Percentiles rank a stretch among this genome's conserved stretches.
phyloP scores from a whole-genome alignment of 2,113 vertebrate genomes.

The Aramus guarauna region DNA sequence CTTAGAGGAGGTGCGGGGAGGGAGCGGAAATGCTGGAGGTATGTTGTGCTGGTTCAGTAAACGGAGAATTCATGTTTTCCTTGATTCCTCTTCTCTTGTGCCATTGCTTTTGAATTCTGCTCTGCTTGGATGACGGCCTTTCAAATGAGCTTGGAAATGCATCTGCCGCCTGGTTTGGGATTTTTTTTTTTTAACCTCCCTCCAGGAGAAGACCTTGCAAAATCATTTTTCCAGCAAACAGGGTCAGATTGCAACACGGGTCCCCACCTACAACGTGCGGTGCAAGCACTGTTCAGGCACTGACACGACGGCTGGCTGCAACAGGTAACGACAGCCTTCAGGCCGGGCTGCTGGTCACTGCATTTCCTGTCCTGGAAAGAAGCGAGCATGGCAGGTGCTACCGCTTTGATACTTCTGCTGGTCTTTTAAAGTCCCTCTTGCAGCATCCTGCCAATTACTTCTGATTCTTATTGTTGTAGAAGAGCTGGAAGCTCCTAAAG shows the following conservation, averaged over 20 bases:
- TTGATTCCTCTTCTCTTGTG: not conserved
- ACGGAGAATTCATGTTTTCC: accelerated
- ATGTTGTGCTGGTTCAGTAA: not conserved
- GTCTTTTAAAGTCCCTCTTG: too few relatives aligned
- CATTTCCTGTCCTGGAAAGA: not conserved
- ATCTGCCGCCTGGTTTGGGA: too few relatives aligned
- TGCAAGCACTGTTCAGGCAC: not conserved
- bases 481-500: not conserved
- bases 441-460: not conserved
- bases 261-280: not conserved
- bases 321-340: accelerated
- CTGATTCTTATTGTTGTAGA: not conserved
- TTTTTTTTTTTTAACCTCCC: not conserved
- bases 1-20: not conserved
- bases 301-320: not conserved
- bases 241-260: not conserved
- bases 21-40: not conserved
- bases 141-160: not conserved
- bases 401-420: not conserved
- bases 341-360: too few relatives aligned
- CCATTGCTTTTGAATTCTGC: not conserved
- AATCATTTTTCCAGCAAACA: not conserved
- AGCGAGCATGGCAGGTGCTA: accelerated
- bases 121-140: not conserved
- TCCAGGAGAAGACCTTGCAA: not conserved